These are phyloP conservation scores for Oryzias dopingdopingensis DNA, from an alignment of 2,797 vertebrate species.

Conservation along the genomic window DNA sequence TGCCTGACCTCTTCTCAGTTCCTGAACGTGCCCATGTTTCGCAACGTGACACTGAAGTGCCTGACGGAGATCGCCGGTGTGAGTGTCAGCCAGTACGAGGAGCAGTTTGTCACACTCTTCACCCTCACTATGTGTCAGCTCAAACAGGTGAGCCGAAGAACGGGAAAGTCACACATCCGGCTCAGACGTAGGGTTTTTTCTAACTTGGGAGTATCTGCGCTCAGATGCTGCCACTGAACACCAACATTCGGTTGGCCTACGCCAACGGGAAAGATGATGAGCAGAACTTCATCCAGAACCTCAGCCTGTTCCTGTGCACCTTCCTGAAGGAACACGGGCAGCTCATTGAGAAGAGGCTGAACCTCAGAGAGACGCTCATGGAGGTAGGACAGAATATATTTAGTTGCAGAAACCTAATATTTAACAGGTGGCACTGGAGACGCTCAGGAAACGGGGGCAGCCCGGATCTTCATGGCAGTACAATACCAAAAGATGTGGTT, in stretches of 20 bases:
- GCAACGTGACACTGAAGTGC: constrained; percentile 97
- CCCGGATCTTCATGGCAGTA: too few relatives aligned
- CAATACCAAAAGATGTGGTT: too few relatives aligned
- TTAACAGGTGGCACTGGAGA: too few relatives aligned
- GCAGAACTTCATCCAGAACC: constrained; percentile 98
- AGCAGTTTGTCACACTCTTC: constrained; percentile 95
- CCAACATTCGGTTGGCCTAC: constrained; percentile 93
- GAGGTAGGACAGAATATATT: constrained; percentile 78
- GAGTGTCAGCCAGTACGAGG: constrained; percentile 96
- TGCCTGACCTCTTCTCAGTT: constrained; percentile 73
- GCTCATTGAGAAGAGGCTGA: constrained; percentile 91
- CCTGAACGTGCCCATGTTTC: constrained; percentile 98
- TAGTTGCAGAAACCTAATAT: background rate
- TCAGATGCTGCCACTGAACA: constrained; percentile 97
- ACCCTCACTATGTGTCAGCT: constrained; percentile 98
- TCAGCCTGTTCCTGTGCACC: constrained; percentile 97
- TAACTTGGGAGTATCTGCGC: background rate
- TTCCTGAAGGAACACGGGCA: constrained; percentile 97
- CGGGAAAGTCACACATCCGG: too few relatives aligned
- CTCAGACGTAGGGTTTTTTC: background rate
- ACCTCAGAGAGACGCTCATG: constrained; percentile 94
- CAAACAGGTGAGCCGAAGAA: constrained; percentile 83
- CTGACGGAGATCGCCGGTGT: constrained; percentile 98
- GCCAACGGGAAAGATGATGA: constrained; percentile 98
- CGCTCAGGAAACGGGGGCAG: too few relatives aligned